A percentile compares a stretch with the other conserved stretches of the same genome.
phyloP scores from a whole-genome alignment of 2,888 invertebrate species.

The Ceraclea dissimilis region DNA sequence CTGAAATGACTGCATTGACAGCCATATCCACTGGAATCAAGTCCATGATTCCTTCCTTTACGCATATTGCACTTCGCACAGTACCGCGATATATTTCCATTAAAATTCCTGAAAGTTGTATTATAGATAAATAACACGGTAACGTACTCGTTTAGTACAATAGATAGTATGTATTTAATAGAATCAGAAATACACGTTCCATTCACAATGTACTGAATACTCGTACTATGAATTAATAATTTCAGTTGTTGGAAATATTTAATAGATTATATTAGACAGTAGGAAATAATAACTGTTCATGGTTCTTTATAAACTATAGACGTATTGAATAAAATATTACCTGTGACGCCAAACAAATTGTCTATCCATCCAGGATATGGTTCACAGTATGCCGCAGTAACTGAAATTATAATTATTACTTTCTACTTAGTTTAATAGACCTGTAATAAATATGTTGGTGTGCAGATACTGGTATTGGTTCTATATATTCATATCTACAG shows the following conservation, averaged over 20 bases:
- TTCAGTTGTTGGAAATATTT: no score
- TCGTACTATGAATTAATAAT: no score
- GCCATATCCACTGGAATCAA: conserved; percentile 90
- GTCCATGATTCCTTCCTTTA: conserved; percentile 69
- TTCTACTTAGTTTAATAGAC: not conserved
- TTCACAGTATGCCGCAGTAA: conserved; percentile 66
- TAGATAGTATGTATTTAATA: not conserved
- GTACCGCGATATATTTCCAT: conserved; percentile 79
- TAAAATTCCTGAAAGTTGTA: conserved; percentile 54
- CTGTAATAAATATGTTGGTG: no score
- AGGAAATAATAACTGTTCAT: no score
- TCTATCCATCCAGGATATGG: conserved; percentile 90
- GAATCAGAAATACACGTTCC: no score
- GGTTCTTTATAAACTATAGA: no score
- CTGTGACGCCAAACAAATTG: conserved; percentile 82
- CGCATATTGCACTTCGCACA: conserved; percentile 69
- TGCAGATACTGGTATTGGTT: no score
- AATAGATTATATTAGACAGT: no score
- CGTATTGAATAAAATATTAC: conserved; percentile 30
- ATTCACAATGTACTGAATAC: no score
- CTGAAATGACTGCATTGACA: conserved; percentile 76
- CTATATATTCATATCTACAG: no score
- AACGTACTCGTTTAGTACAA: not conserved
- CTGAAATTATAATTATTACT: conserved; percentile 32
- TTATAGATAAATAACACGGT: no score